A percentile compares a stretch with the other conserved stretches of the same genome.
Conservation (phyloP, 2,113 vertebrate genomes). For the Callionymus lyra region DNA sequence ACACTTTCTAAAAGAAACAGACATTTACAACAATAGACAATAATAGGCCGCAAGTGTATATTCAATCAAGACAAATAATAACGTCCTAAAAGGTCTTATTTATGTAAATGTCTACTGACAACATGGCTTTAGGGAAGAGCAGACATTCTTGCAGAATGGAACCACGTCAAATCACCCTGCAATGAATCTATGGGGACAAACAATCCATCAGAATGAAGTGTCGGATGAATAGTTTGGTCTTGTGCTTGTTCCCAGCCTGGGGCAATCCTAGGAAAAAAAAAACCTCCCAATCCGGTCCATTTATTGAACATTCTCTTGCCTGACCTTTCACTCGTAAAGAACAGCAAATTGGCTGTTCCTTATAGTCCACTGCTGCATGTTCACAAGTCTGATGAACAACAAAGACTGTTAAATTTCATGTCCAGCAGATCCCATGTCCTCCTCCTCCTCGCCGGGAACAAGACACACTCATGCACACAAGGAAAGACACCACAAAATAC, state of each 20-base stretch:
- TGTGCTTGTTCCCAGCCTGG: conserved; percentile 12
- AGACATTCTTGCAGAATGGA: not conserved
- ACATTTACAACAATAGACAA: no score
- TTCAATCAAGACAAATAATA: no score
- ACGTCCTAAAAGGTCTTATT: no score
- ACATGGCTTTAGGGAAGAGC: no score
- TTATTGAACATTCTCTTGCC: conserved; percentile 23
- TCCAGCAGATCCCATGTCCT: conserved; percentile 31
- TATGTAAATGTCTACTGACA: no score
- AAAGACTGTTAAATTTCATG: conserved; percentile 8
- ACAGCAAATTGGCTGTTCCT: conserved; percentile 21
- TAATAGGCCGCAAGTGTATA: no score
- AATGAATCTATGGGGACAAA: conserved; percentile 5
- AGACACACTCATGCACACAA: conserved; percentile 1
- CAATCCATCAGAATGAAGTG: not conserved
- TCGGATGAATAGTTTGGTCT: conserved; percentile 23
- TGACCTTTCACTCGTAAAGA: conserved; percentile 35
- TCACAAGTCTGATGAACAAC: conserved; percentile 9
- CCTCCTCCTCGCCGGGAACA: conserved; percentile 13
- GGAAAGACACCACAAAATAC: not conserved
- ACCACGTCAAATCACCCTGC: conserved; percentile 11
- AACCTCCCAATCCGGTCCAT: conserved; percentile 20
- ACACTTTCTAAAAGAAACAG: no score
- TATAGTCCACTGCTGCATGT: conserved; percentile 6
- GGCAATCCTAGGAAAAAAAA: conserved; percentile 3